Base-by-base conservation (phyloP, 1,140 invertebrate genomes). In the Oppia nitens region DNA sequence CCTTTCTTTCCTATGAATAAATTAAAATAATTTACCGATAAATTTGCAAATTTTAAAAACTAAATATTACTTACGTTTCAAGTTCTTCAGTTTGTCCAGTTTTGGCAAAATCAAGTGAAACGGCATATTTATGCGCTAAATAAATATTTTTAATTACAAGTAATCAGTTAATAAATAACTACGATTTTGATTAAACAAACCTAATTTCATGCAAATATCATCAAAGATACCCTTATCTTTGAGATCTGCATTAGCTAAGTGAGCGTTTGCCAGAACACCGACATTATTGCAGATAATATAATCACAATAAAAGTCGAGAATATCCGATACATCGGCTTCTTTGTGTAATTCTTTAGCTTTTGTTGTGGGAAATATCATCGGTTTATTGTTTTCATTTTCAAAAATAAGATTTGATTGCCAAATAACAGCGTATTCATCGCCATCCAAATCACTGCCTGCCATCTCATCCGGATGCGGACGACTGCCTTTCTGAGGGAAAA, bases 381-480 rank as follows among this genome's bases (percentile, higher is more conserved):
- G 57, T 32, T 49, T 12, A 14, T 57, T 6, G 32, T 61, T 65
- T 11, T 59, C 47, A 26, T 28, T 14, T 2, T 26, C 6, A 60
- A 66, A 66, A 9, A 61, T 56, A 11, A 67, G 55, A 23, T 63
- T 57, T 23, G 54, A 4, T 27, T n/a, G 1, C 65, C 64, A 67
- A 27, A 66, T 62, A 24, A 64, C 62, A 21, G 57, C 54, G 57
- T 66, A 67, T 51, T 67, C 66, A 62, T 67, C 66, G 17, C 66
- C 66, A 60, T 67, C 66, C 1, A 67, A 57, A 60, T 67, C 66
- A 49, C 64, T 65, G 1, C 70, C 70, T 24, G 71, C 70, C 71
- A 74, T 74, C 62, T 75, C 71, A 64, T 74, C 69, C 3, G 72
- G 63, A 64, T 75, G 73, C 12, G 72, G 73, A 53, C 72, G 59